phyloP scores from a whole-genome alignment of 2,888 invertebrate genomes.

The Drosophila anceps region DNA sequence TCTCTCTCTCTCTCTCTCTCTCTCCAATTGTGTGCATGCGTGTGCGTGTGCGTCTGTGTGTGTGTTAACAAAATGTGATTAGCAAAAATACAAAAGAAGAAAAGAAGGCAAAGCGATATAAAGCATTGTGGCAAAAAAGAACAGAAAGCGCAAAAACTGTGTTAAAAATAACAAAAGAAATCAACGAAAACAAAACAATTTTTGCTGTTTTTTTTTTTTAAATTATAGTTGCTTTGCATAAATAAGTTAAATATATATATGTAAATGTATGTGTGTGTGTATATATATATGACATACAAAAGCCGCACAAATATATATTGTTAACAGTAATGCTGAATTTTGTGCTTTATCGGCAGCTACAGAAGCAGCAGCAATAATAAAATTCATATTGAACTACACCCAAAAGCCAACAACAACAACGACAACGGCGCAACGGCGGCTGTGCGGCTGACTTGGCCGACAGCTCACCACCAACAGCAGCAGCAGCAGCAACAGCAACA shows the following conservation, averaged over 20 bases:
- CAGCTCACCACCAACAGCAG: slow-evolving; percentile 54
- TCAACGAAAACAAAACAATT: slow-evolving; percentile 36
- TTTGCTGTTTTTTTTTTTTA: slow-evolving; percentile 13
- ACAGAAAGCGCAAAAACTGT: slow-evolving; percentile 51
- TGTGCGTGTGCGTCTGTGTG: slow-evolving; percentile 31
- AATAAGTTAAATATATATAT: not conserved
- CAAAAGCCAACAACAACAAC: slow-evolving; percentile 58
- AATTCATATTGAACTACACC: slow-evolving; percentile 74
- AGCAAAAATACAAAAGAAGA: slow-evolving; percentile 80
- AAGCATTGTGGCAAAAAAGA: slow-evolving; percentile 69
- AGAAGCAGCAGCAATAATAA: slow-evolving; percentile 63
- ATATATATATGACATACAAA: slow-evolving; percentile 23
- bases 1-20: slow-evolving; percentile 19
- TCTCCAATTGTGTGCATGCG: slow-evolving; percentile 23
- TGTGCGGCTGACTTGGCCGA: slow-evolving; percentile 73
- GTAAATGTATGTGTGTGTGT: not conserved
- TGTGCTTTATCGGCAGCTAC: slow-evolving; percentile 74
- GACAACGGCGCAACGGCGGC: slow-evolving; percentile 49
- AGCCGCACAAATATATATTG: slow-evolving; percentile 42
- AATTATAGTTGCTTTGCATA: slow-evolving; percentile 23
- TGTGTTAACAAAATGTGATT: slow-evolving; percentile 81
- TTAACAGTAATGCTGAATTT: slow-evolving; percentile 63
- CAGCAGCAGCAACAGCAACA: slow-evolving; percentile 39
- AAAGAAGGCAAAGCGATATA: slow-evolving; percentile 57
- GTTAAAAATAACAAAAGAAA: slow-evolving; percentile 41